Conservation (phyloP, 2,888 invertebrate species). For the Plusia festucae region DNA sequence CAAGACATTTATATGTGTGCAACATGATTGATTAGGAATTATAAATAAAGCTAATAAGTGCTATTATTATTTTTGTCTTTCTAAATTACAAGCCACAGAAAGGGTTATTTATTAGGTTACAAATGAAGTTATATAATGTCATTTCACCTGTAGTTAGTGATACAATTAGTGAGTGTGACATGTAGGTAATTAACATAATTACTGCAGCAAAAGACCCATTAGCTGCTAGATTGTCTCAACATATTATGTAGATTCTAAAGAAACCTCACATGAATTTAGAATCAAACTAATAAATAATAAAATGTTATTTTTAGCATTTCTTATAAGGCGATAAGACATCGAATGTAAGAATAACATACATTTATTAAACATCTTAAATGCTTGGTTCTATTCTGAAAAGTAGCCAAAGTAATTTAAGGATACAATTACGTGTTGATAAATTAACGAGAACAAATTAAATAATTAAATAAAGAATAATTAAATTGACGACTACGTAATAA, state of each 20-base stretch:
- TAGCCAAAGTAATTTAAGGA: neutral
- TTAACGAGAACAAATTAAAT: neutral
- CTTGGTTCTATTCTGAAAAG: neutral
- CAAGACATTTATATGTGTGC: neutral
- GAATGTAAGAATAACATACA: neutral
- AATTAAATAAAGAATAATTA: neutral
- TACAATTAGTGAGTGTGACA: neutral
- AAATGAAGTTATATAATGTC: neutral
- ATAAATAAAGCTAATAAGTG: neutral
- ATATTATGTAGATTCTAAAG: neutral
- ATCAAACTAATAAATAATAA: neutral
- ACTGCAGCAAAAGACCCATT: conserved; percentile 18
- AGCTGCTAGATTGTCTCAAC: neutral
- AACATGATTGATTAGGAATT: neutral
- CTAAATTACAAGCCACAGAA: too few species aligned
- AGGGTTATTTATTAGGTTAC: neutral
- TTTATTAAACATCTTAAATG: neutral
- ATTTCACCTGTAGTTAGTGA: neutral
- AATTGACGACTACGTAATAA: conserved; percentile 1
- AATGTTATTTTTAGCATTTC: neutral
- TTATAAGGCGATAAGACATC: neutral
- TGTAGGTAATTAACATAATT: conserved; percentile 33
- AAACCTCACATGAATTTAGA: neutral
- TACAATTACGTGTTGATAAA: neutral
- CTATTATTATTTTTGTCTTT: too few species aligned